Percentiles rank a stretch among this genome's conserved stretches.
phyloP scores from a whole-genome alignment of 1,140 invertebrate species.

The Scaptomyza graminum region DNA sequence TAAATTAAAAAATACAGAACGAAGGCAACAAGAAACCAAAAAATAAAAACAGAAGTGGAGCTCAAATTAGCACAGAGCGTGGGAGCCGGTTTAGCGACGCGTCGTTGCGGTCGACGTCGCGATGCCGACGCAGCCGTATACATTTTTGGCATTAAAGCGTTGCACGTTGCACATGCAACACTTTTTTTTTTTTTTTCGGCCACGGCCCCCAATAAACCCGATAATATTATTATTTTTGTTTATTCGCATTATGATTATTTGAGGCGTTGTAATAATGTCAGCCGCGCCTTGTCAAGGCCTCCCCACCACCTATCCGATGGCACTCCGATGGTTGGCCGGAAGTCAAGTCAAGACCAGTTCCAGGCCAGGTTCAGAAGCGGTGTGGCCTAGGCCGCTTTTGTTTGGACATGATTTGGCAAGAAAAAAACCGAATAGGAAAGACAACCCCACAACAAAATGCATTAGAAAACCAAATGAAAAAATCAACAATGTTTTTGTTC shows the following conservation, averaged over 20 bases:
- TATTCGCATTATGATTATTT: conserved; percentile 39
- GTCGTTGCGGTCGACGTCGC: conserved; percentile 15
- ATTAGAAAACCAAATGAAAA: neutral
- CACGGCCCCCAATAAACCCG: conserved; percentile 47
- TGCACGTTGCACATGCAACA: conserved; percentile 20
- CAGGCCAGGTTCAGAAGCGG: conserved; percentile 53
- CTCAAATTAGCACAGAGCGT: conserved; percentile 81
- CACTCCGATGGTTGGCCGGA: conserved; percentile 60
- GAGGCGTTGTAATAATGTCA: conserved; percentile 46
- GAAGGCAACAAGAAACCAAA: conserved; percentile 12
- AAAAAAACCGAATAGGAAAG: neutral
- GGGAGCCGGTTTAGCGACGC: conserved; percentile 68
- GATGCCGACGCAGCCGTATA: neutral
- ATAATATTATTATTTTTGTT: conserved; percentile 31
- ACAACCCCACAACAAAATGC: conserved; percentile 10
- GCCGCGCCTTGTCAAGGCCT: conserved; percentile 56
- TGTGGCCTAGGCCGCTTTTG: conserved; percentile 24
- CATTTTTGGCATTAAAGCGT: conserved; percentile 33
- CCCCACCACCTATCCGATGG: conserved; percentile 36
- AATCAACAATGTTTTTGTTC: conserved; percentile 20
- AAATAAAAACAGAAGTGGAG: conserved; percentile 61
- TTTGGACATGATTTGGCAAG: conserved; percentile 43
- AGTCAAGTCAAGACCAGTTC: conserved; percentile 72
- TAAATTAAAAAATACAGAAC: conserved; percentile 43
- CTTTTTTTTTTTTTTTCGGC: neutral